Conservation (phyloP, 1,140 invertebrate species). For the Eueides isabella region DNA sequence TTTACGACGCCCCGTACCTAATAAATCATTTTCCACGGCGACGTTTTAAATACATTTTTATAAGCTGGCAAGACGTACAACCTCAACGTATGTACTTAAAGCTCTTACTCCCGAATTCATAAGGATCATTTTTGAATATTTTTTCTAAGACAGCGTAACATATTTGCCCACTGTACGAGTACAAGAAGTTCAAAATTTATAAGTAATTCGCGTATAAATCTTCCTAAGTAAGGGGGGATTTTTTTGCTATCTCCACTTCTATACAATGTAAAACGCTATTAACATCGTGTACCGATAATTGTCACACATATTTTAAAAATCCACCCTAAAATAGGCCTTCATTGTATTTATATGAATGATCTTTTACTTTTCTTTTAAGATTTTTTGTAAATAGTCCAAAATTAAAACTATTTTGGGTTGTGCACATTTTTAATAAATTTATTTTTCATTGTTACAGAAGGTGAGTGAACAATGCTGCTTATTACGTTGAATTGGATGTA, state of each 20-base stretch:
- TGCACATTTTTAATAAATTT: slow-evolving; percentile 49
- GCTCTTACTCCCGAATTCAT: neutral
- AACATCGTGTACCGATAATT: slow-evolving; percentile 79
- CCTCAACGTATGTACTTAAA: slow-evolving; percentile 16
- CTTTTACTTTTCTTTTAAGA: slow-evolving; percentile 41
- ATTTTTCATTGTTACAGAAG: slow-evolving; percentile 75
- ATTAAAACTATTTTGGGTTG: slow-evolving; percentile 22
- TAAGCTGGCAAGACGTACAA: slow-evolving; percentile 70
- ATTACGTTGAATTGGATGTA: slow-evolving; percentile 36
- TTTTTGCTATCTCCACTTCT: slow-evolving; percentile 57
- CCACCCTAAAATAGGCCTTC: slow-evolving; percentile 54
- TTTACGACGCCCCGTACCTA: slow-evolving; percentile 71
- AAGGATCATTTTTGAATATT: slow-evolving; percentile 17
- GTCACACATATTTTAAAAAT: slow-evolving; percentile 80
- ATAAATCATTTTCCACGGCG: slow-evolving; percentile 77
- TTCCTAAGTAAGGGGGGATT: slow-evolving; percentile 62
- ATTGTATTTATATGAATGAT: slow-evolving; percentile 58
- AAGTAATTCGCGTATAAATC: slow-evolving; percentile 82
- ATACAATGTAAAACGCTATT: slow-evolving; percentile 75
- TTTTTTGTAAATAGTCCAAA: slow-evolving; percentile 46
- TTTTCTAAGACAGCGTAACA: neutral
- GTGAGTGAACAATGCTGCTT: slow-evolving; percentile 60
- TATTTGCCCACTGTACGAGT: slow-evolving; percentile 39
- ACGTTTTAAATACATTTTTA: slow-evolving; percentile 82
- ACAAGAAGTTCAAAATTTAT: slow-evolving; percentile 68